phyloP scores from a whole-genome alignment of 2,797 vertebrate genomes.

The Chloroceryle amazona region DNA sequence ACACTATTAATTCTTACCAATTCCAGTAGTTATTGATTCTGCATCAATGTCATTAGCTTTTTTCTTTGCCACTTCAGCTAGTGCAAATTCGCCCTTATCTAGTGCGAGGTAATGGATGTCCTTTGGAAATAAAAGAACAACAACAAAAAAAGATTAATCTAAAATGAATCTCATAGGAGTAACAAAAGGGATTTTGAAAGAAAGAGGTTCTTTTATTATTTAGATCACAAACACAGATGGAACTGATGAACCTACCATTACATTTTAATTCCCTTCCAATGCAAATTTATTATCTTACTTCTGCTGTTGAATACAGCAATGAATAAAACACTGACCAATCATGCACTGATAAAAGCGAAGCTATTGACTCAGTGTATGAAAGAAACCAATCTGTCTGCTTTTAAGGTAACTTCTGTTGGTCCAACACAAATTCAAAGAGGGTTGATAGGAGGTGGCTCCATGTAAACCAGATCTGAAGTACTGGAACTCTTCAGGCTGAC shows the following conservation, averaged over 20 bases:
- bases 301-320: conserved; percentile 13
- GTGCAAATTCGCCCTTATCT: conserved; percentile 96
- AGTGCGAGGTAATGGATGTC: conserved; percentile 97
- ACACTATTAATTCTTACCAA: conserved; percentile 86
- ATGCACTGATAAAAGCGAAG: conserved; percentile 5
- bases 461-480: neutral
- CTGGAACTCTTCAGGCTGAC: neutral
- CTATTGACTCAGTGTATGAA: conserved; percentile 14
- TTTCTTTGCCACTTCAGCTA: conserved; percentile 94
- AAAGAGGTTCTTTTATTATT: conserved; percentile 76
- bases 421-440: neutral
- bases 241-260: conserved; percentile 69
- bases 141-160: conserved; percentile 91
- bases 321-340: conserved; percentile 54
- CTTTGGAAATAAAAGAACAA: conserved; percentile 93
- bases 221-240: conserved; percentile 79
- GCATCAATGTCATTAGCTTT: conserved; percentile 93
- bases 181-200: conserved; percentile 81
- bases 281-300: conserved; percentile 67
- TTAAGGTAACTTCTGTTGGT: neutral
- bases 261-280: conserved; percentile 76
- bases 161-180: conserved; percentile 85
- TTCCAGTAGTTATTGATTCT: conserved; percentile 84
- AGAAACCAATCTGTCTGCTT: conserved; percentile 23
- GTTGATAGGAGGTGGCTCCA: neutral